Evolutionary conservation across 1,140 invertebrate genomes (phyloP), one percentile per base, ranked within the genome.

Genomic region (Lepidurus arcticus): DNA sequence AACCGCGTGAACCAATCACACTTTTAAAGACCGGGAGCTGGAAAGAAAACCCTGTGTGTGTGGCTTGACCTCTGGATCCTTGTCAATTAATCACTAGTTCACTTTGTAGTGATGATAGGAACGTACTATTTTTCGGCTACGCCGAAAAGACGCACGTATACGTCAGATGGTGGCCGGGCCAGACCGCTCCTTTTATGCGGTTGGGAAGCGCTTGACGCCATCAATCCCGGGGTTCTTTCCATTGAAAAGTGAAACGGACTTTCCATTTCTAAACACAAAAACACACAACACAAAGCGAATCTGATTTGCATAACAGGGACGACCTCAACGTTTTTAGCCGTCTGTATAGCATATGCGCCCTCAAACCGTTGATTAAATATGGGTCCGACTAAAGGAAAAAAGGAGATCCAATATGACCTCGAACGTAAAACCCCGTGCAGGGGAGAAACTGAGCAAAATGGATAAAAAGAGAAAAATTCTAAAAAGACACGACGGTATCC

Each of bases 181-280:
- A 9, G 53, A 65, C 53, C 53, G 6, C 53, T 65, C 21, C 21
- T 65, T 65, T 13, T 65, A 7, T 65, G 53, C 53, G 53, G 53
- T 65, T 6, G 53, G 53, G 53, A 65, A 65, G 53, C 53, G 53
- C n/a, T 65, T 65, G 53, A 65, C 53, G 53, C 53, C 53, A 65
- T 65, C 53, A 65, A 65, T 65, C 53, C n/a, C 13, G 53, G 53
- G 21, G 21, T 10, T 65, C 53, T 13, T n/a, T 21, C 21, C 53
- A 13, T 21, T n/a, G 16, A 9, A 21, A 13, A 65, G 16, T 65
- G 53, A 65, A 65, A 65, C 16, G 53, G 53, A 16, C 8, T 11
- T n/a, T 13, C 9, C 53, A n/a, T 65, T 65, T 21, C 53, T 21
- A 65, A n/a, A 65, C 53, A 65, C 53, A 7, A 13, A 13, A 65